Percentiles rank a stretch among this genome's conserved stretches.
These are phyloP conservation scores for Hippoglossus stenolepis DNA, from an alignment of 2,113 vertebrate genomes.

Conservation along the genomic window DNA sequence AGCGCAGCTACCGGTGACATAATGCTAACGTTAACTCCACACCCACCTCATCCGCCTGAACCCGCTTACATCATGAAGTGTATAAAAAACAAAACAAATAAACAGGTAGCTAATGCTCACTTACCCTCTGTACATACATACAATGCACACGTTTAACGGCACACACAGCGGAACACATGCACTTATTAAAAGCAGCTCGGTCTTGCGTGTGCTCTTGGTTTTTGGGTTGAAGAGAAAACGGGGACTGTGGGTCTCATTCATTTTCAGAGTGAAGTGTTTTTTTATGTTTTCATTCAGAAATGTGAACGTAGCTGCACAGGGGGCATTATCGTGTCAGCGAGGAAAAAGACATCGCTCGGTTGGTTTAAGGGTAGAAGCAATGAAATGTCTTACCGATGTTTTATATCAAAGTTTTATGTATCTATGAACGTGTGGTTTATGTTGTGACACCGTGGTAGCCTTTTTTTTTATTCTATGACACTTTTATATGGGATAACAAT, in stretches of 20 bases:
- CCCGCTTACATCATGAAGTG: conserved; percentile 64
- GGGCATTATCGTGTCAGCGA: conserved; percentile 78
- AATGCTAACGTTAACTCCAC: conserved; percentile 17
- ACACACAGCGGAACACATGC: conserved; percentile 44
- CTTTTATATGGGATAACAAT: conserved; percentile 62
- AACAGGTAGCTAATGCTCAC: conserved; percentile 50
- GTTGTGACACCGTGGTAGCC: conserved; percentile 52
- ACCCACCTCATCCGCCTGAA: conserved; percentile 72
- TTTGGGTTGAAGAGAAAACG: conserved; percentile 28
- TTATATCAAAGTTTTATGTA: conserved; percentile 52
- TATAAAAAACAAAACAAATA: background rate
- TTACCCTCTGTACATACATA: conserved; percentile 45
- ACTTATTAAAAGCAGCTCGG: conserved; percentile 61
- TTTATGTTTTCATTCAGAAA: conserved; percentile 75
- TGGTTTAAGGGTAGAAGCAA: conserved; percentile 73
- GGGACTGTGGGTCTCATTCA: conserved; percentile 50
- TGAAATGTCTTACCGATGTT: conserved; percentile 52
- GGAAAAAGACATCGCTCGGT: conserved; percentile 60
- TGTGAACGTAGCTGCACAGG: conserved; percentile 77
- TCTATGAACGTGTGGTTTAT: conserved; percentile 55
- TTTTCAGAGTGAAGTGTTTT: conserved; percentile 72
- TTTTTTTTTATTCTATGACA: conserved; percentile 57
- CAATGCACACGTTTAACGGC: background rate
- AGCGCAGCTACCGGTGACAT: conserved; percentile 23
- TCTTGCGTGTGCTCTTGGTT: conserved; percentile 43